phyloP scores from a whole-genome alignment of 2,888 invertebrate genomes.

The Meloe dianella region DNA sequence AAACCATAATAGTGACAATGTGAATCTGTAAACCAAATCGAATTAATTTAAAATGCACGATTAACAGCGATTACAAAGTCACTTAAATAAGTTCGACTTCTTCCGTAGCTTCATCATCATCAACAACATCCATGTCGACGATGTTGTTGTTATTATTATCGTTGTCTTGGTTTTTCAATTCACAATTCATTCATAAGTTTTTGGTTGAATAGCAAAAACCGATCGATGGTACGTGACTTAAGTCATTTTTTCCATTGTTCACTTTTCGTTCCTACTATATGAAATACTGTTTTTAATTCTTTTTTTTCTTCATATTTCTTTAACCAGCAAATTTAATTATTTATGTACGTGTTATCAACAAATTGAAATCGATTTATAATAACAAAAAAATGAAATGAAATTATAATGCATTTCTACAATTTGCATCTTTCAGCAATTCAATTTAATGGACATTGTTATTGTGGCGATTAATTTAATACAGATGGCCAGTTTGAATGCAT shows the following conservation, averaged over 20 bases:
- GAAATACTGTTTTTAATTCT: neutral
- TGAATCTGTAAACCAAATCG: constrained; percentile 39
- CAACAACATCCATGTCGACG: neutral
- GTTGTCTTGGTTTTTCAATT: constrained; percentile 18
- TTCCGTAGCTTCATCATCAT: constrained; percentile 13
- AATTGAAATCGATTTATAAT: constrained; percentile 32
- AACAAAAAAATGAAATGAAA: constrained; percentile 11
- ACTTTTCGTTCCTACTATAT: neutral
- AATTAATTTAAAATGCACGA: constrained; percentile 46
- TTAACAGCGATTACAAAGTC: constrained; percentile 37
- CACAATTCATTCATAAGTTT: constrained; percentile 37
- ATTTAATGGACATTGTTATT: constrained; percentile 29
- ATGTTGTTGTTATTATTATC: neutral
- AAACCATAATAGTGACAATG: constrained; percentile 34
- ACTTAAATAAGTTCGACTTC: constrained; percentile 19
- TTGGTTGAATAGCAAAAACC: constrained; percentile 22
- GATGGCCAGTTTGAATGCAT: constrained; percentile 22
- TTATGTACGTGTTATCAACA: constrained; percentile 43
- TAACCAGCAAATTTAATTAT: constrained; percentile 36
- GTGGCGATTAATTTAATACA: constrained; percentile 24
- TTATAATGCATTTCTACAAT: constrained; percentile 9
- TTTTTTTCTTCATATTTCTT: constrained; percentile 17
- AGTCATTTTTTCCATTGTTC: neutral
- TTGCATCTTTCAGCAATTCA: constrained; percentile 33
- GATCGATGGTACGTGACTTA: constrained; percentile 27